phyloP scores from a whole-genome alignment of 2,113 vertebrate genomes.

The Scatophagus argus region DNA sequence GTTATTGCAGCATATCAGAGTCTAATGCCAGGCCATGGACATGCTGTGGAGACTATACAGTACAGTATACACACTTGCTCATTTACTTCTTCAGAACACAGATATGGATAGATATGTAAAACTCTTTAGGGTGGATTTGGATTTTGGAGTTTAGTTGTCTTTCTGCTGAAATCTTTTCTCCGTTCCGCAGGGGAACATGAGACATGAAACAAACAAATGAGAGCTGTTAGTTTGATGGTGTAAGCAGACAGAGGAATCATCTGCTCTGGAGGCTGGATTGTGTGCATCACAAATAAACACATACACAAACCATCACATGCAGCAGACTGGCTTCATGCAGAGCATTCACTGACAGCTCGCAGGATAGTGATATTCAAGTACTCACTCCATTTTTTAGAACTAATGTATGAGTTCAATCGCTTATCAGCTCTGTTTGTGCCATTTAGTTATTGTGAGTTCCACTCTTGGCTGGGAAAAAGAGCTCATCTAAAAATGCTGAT shows the following conservation, averaged over 20 bases:
- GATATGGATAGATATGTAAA: no score
- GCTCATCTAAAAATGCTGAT: neutral
- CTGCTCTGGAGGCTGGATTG: neutral
- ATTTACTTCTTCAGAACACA: neutral
- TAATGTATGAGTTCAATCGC: neutral
- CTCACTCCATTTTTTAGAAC: neutral
- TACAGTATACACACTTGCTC: neutral
- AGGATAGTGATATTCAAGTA: neutral
- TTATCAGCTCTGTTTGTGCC: neutral
- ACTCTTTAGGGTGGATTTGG: no score
- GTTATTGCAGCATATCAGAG: slow-evolving; percentile 39
- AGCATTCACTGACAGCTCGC: neutral
- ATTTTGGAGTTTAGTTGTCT: slow-evolving; percentile 10
- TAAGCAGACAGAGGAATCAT: slow-evolving; percentile 2
- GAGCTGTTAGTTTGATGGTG: neutral
- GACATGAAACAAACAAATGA: slow-evolving; percentile 12
- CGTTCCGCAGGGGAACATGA: slow-evolving; percentile 2
- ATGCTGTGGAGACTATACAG: neutral
- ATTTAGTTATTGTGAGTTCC: neutral
- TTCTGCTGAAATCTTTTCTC: neutral
- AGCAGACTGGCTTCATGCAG: neutral
- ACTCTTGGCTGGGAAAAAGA: neutral
- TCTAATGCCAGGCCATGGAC: slow-evolving; percentile 7
- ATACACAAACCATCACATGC: neutral
- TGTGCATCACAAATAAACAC: neutral